Evolutionary conservation across 2,888 invertebrate species (phyloP), one percentile per base, ranked within the genome.

Genomic region (Ectobius pallidus): DNA sequence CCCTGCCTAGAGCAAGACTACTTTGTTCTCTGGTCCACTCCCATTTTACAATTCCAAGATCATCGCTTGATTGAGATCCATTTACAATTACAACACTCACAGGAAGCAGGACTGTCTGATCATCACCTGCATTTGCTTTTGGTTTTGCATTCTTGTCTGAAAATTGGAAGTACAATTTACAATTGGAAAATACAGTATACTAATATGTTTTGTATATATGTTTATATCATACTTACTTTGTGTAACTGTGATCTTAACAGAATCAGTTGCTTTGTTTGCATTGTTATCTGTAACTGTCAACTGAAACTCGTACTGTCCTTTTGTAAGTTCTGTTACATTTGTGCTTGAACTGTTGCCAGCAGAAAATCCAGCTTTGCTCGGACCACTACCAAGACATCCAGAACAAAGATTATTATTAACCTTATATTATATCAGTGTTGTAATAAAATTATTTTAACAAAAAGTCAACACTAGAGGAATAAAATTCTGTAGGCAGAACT

Each of bases 121-220:
- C 94, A 0, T 93, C 94, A 6, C 96, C 96, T 1, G 93, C 96
- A 81, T 94, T 91, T 0, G 97, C 96, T 79, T 91, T 91, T 0
- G 97, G 97, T 4, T 93, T 89, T 73, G 92, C 91, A 85, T 97
- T 97, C 82, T 92, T 91, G 83, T 94, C 96, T 96, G 82, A 61
- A 80, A 80, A 77, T 70, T 78, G 74, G 68, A 73, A 61, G 46
- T n/a, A 46, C 6, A 34, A 34, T 7, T 7, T 7, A 34, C 34
- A 6, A 34, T 34, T 34, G 11, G 34, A 7, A 34, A 34, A 34
- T 11, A 34, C 11, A 34, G 11, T 34, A 34, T 7, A 34, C 34
- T 34, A 11, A 11, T n/a, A n/a, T 7, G 34, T 34, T 34, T 11
- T 34, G 34, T 11, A n/a, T n/a, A n/a, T n/a, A n/a, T n/a, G n/a